These are phyloP conservation scores for Stichodactyla mertensii DNA, from an alignment of 64 coral and sea anemone genomes.

Conservation along the genomic window DNA sequence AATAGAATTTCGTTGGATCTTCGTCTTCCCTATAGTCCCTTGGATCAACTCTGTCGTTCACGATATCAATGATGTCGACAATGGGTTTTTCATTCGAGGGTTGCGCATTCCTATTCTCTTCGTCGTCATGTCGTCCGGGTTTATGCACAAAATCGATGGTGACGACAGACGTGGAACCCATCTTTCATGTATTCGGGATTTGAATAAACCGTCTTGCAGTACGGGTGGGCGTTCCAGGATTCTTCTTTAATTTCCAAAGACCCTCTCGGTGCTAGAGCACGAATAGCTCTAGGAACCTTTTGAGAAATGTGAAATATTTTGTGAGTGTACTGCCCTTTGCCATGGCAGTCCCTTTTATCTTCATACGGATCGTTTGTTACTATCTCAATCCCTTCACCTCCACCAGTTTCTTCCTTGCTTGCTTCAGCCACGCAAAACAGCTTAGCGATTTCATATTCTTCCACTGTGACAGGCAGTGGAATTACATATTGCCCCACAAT, in stretches of 20 bases:
- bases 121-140: constrained; percentile 24
- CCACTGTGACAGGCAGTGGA: neutral
- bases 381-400: neutral
- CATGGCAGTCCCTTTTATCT: neutral
- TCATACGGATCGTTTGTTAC: neutral
- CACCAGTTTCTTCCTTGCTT: neutral
- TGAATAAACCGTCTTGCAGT: constrained; percentile 59
- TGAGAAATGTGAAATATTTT: constrained; percentile 61
- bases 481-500: neutral
- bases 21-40: constrained; percentile 85
- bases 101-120: constrained; percentile 53
- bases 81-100: constrained; percentile 22
- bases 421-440: neutral
- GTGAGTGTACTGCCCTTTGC: constrained; percentile 65
- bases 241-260: constrained; percentile 70
- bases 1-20: constrained; percentile 66
- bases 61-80: constrained; percentile 60
- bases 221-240: constrained; percentile 82
- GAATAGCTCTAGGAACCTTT: constrained; percentile 55
- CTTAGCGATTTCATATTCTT: neutral
- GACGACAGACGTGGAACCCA: constrained; percentile 43
- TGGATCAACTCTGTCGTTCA: constrained; percentile 6
- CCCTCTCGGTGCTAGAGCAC: constrained; percentile 38
- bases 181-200: constrained; percentile 72
- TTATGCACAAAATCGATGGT: constrained; percentile 64